Base-by-base conservation (phyloP, 2,888 invertebrate genomes). In the Tanypteryx hageni region DNA sequence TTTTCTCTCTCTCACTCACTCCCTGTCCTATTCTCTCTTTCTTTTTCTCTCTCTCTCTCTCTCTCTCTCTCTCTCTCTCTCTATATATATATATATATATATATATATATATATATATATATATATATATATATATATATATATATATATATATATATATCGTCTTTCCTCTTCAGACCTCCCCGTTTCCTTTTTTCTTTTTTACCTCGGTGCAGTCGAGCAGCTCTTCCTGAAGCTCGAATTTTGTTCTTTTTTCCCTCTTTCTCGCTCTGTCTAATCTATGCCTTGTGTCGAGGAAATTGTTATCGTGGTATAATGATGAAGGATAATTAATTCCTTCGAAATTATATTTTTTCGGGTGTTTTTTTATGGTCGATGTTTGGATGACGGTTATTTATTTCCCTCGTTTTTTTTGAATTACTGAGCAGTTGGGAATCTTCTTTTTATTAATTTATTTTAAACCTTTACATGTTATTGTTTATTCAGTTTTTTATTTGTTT, bases 251-350 rank as follows among this genome's bases (percentile, higher is more conserved):
- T 64, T 31, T 18, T 64, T 68, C 64, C 44, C 44, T 27, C 27
- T 85, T 13, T 61, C 61, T 61, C 27, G 22, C 10, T 76, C 27
- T 27, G 76, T 76, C 44, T 76, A 76, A 76, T 76, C 27, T 76
- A 76, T 76, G 76, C 22, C 22, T 18, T 16, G 16, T n/a, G 64
- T 68, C 68, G 64, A 64, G 68, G 44, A 44, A 89, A 44, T 44
- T 68, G 68, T 89, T 89, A 68, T 89, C 89, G 14, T 64, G 61
- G 89, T 64, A 68, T 61, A 64, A 89, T 89, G n/a, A 83, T 83
- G 89, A 11, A 44, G 89, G 61, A 64, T 89, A 64, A 64, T 89
- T 44, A 89, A 68, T 89, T 31, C 89, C 64, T n/a, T 18, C 64
- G 89, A 13, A 64, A 18, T 44, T 16, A 7, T 11, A n/a, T 44